Evolutionary conservation across 2,113 vertebrate species (phyloP).

Genomic region (Collichthys lucidus): DNA sequence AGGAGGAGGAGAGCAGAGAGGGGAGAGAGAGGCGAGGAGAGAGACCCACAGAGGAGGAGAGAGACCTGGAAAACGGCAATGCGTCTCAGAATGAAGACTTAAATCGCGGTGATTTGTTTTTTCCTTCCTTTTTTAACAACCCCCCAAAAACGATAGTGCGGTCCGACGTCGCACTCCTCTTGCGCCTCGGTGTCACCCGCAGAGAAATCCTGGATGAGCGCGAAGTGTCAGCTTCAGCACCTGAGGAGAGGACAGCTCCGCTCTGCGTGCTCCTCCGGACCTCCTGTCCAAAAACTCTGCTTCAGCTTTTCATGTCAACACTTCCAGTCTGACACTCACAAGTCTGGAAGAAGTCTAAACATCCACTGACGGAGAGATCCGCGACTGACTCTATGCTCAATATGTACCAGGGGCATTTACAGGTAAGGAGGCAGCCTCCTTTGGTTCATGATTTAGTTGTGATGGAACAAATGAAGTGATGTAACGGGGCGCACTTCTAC

Average conservation of each 20-base stretch:
- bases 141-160: conserved; percentile 16
- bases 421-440: conserved; percentile 76
- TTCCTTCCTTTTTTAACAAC: neutral
- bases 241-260: conserved; percentile 77
- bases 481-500: conserved; percentile 3
- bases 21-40: neutral
- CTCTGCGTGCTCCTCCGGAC: conserved; percentile 42
- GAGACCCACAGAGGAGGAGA: conserved; percentile 3
- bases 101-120: neutral
- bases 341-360: conserved; percentile 71
- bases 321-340: conserved; percentile 50
- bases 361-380: conserved; percentile 68
- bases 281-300: conserved; percentile 47
- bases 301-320: conserved; percentile 42
- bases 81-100: conserved; percentile 48
- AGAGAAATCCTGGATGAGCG: conserved; percentile 48
- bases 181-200: conserved; percentile 44
- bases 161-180: conserved; percentile 39
- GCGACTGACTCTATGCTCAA: conserved; percentile 77
- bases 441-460: conserved; percentile 7
- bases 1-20: conserved; percentile 31
- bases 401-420: conserved; percentile 89
- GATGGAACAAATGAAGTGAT: conserved; percentile 2
- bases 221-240: conserved; percentile 75
- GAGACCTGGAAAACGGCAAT: neutral